Base-by-base conservation (phyloP, 2,797 vertebrate species). In the Acanthornis magna region DNA sequence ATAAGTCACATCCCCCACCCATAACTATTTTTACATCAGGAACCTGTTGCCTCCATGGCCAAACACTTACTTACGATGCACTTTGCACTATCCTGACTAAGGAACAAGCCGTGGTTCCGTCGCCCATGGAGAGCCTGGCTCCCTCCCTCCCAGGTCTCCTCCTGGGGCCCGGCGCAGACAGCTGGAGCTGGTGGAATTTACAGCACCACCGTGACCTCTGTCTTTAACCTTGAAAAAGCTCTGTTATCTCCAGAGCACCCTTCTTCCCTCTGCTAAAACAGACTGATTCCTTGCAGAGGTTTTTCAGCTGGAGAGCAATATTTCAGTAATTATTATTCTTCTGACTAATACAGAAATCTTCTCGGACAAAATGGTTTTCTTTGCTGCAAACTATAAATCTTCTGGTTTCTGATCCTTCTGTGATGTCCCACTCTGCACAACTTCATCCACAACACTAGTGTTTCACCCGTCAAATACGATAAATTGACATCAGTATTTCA, bases 211-310 rank as follows among this genome's bases (percentile, higher is more conserved):
- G 0, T 94, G 93, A 95, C 88, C 91, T 91, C 85, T 83, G 82
- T 36, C 79, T 92, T 80, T 93, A 85, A 93, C 93, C 93, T 95
- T 93, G 95, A 83, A n/a, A 92, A 60, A 75, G 74, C 83, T 79
- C 14, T 40, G 45, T 71, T 93, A 95, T 95, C 91, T 95, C 72
- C 40, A 43, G 7, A 81, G 77, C 30, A 80, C 91, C 62, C 65
- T 74, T 83, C 65, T 93, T 88, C 74, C 67, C 76, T 51, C 65
- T 65, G n/a, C 38, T 86, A 27, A 78, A 53, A n/a, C 54, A 71
- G 42, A 55, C 38, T 60, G 66, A 78, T 53, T 91, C 51, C 13
- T 63, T 81, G 73, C 36, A 58, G 83, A 93, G 51, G 70, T 40
- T 78, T 91, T 65, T 80, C 47, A 84, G 79, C 73, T 75, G 61